Percentiles rank a stretch among this genome's conserved stretches.
phyloP scores from a whole-genome alignment of 2,888 invertebrate species.

The Thelaira solivaga region DNA sequence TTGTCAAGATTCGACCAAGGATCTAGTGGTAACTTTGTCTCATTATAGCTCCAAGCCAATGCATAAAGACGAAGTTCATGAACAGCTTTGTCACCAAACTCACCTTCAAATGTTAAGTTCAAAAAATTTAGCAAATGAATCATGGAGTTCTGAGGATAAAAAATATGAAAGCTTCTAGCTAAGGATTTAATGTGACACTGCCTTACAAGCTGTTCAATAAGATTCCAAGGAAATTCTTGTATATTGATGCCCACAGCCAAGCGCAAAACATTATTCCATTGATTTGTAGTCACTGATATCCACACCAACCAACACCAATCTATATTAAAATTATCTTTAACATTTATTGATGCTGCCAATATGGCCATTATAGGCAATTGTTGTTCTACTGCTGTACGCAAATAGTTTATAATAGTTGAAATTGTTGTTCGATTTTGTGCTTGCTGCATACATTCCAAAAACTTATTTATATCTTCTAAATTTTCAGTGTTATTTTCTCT shows the following conservation, averaged over 20 bases:
- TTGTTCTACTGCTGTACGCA: constrained; percentile 43
- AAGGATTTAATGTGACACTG: constrained; percentile 81
- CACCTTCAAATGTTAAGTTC: constrained; percentile 78
- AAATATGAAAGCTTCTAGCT: constrained; percentile 83
- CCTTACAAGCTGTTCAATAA: constrained; percentile 75
- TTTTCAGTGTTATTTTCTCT: constrained; percentile 63
- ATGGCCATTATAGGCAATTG: constrained; percentile 72
- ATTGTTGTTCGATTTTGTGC: constrained; percentile 3
- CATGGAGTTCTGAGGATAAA: constrained; percentile 84
- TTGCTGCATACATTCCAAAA: constrained; percentile 70
- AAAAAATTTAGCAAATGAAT: constrained; percentile 81
- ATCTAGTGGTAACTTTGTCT: constrained; percentile 61
- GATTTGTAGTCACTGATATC: constrained; percentile 72
- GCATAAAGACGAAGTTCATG: constrained; percentile 75
- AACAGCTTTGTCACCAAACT: constrained; percentile 78
- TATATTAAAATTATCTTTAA: constrained; percentile 61
- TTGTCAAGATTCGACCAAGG: constrained; percentile 78
- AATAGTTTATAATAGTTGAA: constrained; percentile 36
- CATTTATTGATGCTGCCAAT: constrained; percentile 70
- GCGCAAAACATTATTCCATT: constrained; percentile 68
- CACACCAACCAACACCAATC: constrained; percentile 76
- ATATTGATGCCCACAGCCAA: constrained; percentile 57
- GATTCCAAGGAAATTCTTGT: constrained; percentile 67
- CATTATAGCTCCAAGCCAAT: constrained; percentile 73
- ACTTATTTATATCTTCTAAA: constrained; percentile 64